Percentiles rank a stretch among this genome's conserved stretches.
Evolutionary conservation across 2,113 vertebrate genomes (phyloP).

Genomic region (Chaetodon trifascialis): DNA sequence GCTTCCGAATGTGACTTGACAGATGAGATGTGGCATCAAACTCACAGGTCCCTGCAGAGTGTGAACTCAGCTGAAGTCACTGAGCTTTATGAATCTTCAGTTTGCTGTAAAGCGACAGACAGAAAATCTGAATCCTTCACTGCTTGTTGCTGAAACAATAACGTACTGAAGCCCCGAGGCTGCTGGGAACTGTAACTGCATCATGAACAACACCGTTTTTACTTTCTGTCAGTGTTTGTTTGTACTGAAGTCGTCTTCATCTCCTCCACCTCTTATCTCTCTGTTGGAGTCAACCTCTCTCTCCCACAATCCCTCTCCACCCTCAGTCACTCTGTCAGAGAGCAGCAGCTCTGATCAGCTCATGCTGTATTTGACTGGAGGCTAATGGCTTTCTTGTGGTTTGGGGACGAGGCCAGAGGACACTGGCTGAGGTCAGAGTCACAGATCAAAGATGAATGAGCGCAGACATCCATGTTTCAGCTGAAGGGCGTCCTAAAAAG

Average conservation of each 20-base stretch:
- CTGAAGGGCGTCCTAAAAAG: no score
- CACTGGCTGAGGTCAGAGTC: background rate
- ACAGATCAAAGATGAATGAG: conserved; percentile 14
- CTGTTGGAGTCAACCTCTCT: background rate
- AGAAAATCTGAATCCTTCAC: background rate
- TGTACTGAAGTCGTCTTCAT: background rate
- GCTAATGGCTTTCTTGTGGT: background rate
- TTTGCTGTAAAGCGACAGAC: conserved; percentile 20
- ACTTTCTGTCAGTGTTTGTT: background rate
- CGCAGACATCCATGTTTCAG: no score
- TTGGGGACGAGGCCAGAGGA: background rate
- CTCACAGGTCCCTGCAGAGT: background rate
- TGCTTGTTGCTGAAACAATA: conserved; percentile 29
- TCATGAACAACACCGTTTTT: conserved; percentile 14
- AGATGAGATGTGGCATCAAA: background rate
- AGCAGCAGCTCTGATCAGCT: background rate
- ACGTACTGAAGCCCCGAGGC: background rate
- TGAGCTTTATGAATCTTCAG: conserved; percentile 2
- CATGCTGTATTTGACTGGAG: background rate
- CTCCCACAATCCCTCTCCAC: background rate
- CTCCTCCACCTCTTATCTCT: background rate
- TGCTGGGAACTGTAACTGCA: conserved; percentile 3
- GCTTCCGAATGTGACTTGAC: conserved; percentile 8
- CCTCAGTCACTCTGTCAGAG: background rate
- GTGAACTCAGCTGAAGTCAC: background rate